Percentiles rank a stretch among this genome's conserved stretches.
Conservation (phyloP, 23 tunicate genomes). For the Trididemnum clinides region DNA sequence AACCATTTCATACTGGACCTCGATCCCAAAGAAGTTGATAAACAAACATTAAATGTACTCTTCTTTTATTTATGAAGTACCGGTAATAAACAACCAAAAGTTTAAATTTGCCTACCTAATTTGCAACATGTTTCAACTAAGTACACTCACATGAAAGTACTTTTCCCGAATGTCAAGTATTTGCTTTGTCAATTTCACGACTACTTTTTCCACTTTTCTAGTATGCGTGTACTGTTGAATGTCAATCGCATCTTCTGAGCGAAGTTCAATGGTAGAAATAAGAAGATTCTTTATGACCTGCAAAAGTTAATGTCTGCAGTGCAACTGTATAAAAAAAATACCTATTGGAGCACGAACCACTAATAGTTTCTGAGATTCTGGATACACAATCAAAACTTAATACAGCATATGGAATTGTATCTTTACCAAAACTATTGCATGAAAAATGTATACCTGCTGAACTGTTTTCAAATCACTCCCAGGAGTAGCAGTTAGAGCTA, state of each 20-base stretch:
- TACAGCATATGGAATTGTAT: background rate
- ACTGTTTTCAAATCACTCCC: slow-evolving; percentile 78
- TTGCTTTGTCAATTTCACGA: slow-evolving; percentile 73
- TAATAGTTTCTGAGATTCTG: too few relatives aligned
- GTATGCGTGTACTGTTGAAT: slow-evolving; percentile 70
- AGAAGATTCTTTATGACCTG: slow-evolving; percentile 78
- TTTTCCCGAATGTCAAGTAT: slow-evolving; percentile 53
- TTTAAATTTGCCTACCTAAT: too few relatives aligned
- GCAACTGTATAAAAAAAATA: background rate
- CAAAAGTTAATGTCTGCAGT: background rate
- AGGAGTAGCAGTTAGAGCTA: slow-evolving; percentile 93
- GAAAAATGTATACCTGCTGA: slow-evolving; percentile 57
- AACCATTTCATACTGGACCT: too few relatives aligned
- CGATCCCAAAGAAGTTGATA: too few relatives aligned
- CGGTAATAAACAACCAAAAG: too few relatives aligned
- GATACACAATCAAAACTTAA: background rate
- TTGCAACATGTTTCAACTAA: too few relatives aligned
- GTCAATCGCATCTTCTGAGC: slow-evolving; percentile 82
- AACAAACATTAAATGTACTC: too few relatives aligned
- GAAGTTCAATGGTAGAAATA: slow-evolving; percentile 73
- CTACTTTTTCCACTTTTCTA: slow-evolving; percentile 69
- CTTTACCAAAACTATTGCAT: background rate
- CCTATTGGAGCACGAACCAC: background rate
- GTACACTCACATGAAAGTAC: slow-evolving; percentile 49
- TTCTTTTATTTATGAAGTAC: too few relatives aligned